Percentiles rank a stretch among this genome's conserved stretches.
These are phyloP conservation scores for Leptoteleia sp. DNA, from an alignment of 1,140 invertebrate genomes.

Conservation along the genomic window DNA sequence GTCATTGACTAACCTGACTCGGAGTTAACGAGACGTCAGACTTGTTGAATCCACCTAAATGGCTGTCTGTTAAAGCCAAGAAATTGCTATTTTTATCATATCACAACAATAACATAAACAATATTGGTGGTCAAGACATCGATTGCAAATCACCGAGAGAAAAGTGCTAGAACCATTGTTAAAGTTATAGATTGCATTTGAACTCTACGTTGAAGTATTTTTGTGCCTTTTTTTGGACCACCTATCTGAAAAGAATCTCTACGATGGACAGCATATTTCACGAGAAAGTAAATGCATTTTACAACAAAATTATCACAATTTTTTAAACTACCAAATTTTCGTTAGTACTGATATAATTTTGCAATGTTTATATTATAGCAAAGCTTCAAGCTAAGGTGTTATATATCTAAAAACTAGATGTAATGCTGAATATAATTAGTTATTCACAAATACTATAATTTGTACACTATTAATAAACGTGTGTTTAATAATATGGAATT, in stretches of 20 bases:
- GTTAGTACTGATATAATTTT: no score
- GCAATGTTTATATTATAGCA: no score
- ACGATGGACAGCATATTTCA: conserved; percentile 64
- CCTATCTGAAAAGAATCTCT: conserved; percentile 37
- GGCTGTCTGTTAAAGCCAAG: conserved; percentile 31
- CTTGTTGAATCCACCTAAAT: conserved; percentile 62
- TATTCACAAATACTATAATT: conserved; percentile 32
- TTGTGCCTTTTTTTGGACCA: conserved; percentile 49
- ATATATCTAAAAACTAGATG: background rate
- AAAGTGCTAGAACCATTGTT: background rate
- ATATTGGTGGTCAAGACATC: background rate
- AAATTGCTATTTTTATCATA: conserved; percentile 19
- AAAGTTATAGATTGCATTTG: background rate
- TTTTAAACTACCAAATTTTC: no score
- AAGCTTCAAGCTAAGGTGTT: no score
- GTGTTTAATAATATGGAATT: conserved; percentile 22
- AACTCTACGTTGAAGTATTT: conserved; percentile 20
- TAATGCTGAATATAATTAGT: conserved; percentile 18
- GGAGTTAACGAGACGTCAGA: conserved; percentile 35
- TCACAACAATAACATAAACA: conserved; percentile 54
- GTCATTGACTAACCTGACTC: conserved; percentile 49
- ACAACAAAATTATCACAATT: background rate
- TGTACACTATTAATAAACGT: conserved; percentile 43
- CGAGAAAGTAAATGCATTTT: conserved; percentile 57
- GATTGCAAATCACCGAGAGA: background rate